phyloP scores from a whole-genome alignment of 1,140 invertebrate genomes.

The Ganaspis sp. region DNA sequence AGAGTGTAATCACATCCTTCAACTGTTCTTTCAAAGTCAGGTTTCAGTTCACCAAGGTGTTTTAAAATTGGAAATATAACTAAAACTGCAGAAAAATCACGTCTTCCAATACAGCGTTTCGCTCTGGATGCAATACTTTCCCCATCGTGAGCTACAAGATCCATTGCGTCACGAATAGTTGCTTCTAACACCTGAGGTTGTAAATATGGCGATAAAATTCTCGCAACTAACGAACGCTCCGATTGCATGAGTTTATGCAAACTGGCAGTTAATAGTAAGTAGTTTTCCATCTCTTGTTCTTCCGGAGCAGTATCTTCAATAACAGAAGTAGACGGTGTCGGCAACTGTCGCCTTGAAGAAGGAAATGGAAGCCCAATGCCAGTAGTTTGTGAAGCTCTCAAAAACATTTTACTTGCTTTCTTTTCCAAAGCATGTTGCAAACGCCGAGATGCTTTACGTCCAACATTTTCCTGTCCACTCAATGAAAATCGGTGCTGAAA shows the following conservation, averaged over 20 bases:
- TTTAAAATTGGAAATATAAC: conserved; percentile 92
- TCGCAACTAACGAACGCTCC: conserved; percentile 88
- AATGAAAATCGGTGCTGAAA: conserved; percentile 76
- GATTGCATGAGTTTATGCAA: conserved; percentile 92
- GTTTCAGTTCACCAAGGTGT: conserved; percentile 87
- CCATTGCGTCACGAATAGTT: conserved; percentile 89
- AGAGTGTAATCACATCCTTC: conserved; percentile 85
- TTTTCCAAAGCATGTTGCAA: conserved; percentile 84
- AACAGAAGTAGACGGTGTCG: conserved; percentile 59
- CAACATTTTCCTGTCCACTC: conserved; percentile 67
- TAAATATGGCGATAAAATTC: conserved; percentile 88
- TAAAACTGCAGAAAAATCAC: conserved; percentile 90
- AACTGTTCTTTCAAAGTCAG: conserved; percentile 89
- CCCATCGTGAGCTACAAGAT: conserved; percentile 89
- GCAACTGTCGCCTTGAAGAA: conserved; percentile 68
- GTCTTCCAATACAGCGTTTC: conserved; percentile 86
- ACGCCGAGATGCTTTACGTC: conserved; percentile 74
- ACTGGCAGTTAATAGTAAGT: conserved; percentile 89
- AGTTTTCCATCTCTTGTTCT: conserved; percentile 92
- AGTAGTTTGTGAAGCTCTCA: conserved; percentile 88
- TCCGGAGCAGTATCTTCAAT: conserved; percentile 76
- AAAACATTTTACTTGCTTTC: conserved; percentile 90
- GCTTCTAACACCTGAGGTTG: conserved; percentile 90
- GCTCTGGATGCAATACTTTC: conserved; percentile 88
- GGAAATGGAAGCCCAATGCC: conserved; percentile 67